Conservation (phyloP, 2,888 invertebrate genomes). For the Leucophora obtusa region DNA sequence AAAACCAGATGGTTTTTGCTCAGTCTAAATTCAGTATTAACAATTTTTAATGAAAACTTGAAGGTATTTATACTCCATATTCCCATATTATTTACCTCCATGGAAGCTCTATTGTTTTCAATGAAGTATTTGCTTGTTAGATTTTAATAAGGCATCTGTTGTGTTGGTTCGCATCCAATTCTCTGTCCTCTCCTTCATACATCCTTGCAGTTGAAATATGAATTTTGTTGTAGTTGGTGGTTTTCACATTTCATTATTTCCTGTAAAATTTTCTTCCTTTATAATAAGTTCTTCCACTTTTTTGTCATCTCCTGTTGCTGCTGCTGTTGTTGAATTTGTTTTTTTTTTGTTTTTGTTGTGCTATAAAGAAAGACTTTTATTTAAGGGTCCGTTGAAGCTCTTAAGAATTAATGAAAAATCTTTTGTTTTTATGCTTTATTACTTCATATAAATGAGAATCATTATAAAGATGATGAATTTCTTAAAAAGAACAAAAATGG, state of each 20-base stretch:
- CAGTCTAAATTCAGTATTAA: no score
- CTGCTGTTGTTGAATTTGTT: slow-evolving; percentile 15
- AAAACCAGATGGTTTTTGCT: no score
- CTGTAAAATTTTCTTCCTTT: slow-evolving; percentile 33
- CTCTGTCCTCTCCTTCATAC: not conserved
- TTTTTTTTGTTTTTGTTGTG: slow-evolving; percentile 8
- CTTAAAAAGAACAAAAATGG: slow-evolving; percentile 26
- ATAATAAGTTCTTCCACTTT: slow-evolving; percentile 23
- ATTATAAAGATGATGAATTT: slow-evolving; percentile 45
- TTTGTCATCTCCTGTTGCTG: not conserved
- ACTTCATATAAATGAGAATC: slow-evolving; percentile 50
- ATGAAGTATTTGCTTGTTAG: slow-evolving; percentile 59
- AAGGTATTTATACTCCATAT: slow-evolving; percentile 40
- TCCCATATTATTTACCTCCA: slow-evolving; percentile 23
- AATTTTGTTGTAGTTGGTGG: slow-evolving; percentile 46
- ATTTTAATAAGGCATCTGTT: slow-evolving; percentile 57
- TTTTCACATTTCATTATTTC: slow-evolving; percentile 53
- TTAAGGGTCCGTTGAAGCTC: slow-evolving; percentile 48
- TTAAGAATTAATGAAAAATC: slow-evolving; percentile 59
- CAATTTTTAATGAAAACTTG: slow-evolving; percentile 46
- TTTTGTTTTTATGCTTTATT: slow-evolving; percentile 57
- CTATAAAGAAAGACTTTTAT: slow-evolving; percentile 45
- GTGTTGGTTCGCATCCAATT: not conserved
- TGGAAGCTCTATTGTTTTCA: slow-evolving; percentile 43
- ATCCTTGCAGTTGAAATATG: not conserved